Base-by-base conservation (phyloP, 2,888 invertebrate species). In the Leucophora obtusa region DNA sequence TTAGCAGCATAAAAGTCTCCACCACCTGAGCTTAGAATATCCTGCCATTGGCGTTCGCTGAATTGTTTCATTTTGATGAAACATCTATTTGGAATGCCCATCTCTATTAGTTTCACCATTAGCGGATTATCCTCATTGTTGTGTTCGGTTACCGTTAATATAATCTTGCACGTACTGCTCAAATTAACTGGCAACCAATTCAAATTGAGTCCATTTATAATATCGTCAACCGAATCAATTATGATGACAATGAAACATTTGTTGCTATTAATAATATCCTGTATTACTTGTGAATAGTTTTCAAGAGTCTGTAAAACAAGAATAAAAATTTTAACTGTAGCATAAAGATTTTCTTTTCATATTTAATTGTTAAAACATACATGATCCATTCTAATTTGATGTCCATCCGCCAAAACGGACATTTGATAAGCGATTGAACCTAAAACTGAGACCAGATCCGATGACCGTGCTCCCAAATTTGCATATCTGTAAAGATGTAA, bases 381-480 rank as follows among this genome's bases (percentile, higher is more conserved):
- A 87, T 93, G 92, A 72, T 91, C 89, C 84, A 93, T 93, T 87
- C 93, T 91, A 86, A 93, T 92, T 84, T 93, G 93, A 84, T 93
- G 92, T 79, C 95, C 93, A 83, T 93, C 91, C 85, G 93, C 92
- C 85, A 96, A 91, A 86, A 94, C 93, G 85, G 94, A 93, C 86
- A 94, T 93, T 87, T 95, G 95, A 87, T 94, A 94, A 79, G 94
- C 93, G 75, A 95, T 93, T 53, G 95, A 94, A 83, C 95, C 94
- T 74, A 96, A 91, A 72, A 96, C 72, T 15, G 90, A 88, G 9
- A 85, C 84, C 69, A 90, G 76, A 83, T 90, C 89, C 15, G 88
- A 87, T 50, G 89, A 89, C 21, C 87, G 83, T 33, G 87, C 87
- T 18, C 88, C 88, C 35, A 90, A 83, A 60, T 88, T 87, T 21